phyloP scores from a whole-genome alignment of 2,797 vertebrate species.

The Lepus oiostolus region DNA sequence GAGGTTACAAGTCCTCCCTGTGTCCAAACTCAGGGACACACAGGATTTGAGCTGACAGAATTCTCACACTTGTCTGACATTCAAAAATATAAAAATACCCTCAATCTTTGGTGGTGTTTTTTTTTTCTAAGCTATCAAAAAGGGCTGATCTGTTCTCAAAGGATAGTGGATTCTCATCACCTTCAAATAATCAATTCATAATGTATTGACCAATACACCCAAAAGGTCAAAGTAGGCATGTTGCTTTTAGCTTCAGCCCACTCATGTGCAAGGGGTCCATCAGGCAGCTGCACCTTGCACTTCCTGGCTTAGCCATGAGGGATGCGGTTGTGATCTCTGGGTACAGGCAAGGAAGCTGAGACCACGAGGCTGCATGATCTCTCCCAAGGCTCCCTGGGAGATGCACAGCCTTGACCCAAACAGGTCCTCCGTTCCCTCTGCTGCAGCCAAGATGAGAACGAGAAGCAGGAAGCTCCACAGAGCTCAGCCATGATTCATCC shows the following conservation, averaged over 20 bases:
- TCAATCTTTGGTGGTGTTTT: background rate
- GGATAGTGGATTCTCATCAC: background rate
- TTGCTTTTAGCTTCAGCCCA: background rate
- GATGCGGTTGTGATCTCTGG: accelerated
- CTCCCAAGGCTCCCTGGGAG: background rate
- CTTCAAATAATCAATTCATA: background rate
- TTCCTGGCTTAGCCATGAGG: background rate
- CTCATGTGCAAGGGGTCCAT: background rate
- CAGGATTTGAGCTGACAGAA: background rate
- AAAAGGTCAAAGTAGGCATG: background rate
- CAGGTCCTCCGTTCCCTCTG: background rate
- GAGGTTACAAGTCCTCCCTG: no score
- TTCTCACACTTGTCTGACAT: background rate
- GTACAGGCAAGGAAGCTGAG: background rate
- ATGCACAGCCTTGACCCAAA: no score
- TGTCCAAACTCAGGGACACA: background rate
- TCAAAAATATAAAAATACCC: background rate
- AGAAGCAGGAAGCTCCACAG: background rate
- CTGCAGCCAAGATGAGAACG: background rate
- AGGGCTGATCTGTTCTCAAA: background rate
- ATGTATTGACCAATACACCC: background rate
- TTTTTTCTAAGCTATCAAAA: background rate
- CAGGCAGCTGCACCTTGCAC: accelerated
- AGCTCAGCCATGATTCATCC: background rate
- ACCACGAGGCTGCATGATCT: accelerated